These are phyloP conservation scores for Ctenosaura bakeri DNA, from an alignment of 2,797 vertebrate genomes.

Conservation along the genomic window DNA sequence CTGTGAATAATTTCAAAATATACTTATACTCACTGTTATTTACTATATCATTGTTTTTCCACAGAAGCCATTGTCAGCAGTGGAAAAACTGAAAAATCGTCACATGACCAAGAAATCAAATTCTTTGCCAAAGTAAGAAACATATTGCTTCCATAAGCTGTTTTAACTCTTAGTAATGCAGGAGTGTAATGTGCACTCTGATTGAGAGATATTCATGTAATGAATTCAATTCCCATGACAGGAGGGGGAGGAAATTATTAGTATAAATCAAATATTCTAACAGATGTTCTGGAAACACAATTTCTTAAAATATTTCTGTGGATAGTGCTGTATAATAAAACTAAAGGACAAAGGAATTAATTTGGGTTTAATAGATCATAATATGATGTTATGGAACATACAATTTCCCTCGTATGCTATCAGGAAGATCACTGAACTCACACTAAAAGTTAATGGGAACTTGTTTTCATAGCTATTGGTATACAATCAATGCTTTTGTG, in stretches of 20 bases:
- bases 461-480: not conserved
- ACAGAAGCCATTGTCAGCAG: constrained; percentile 94
- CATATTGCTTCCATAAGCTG: constrained; percentile 15
- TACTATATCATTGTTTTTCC: constrained; percentile 65
- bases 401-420: constrained; percentile 29
- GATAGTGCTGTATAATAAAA: constrained; percentile 22
- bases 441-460: not conserved
- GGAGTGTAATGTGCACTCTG: not conserved
- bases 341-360: constrained; percentile 41
- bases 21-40: constrained; percentile 28
- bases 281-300: not conserved
- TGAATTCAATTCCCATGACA: not conserved
- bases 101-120: constrained; percentile 98
- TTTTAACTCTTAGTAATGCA: not conserved
- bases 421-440: not conserved
- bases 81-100: constrained; percentile 94
- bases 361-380: not conserved
- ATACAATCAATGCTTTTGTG: not conserved
- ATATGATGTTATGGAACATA: not conserved
- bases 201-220: constrained; percentile 32
- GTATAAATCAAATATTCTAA: constrained; percentile 31
- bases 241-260: not conserved
- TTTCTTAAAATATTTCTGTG: constrained; percentile 14
- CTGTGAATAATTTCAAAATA: constrained; percentile 4
- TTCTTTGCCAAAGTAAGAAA: constrained; percentile 97